Evolutionary conservation across 1,140 invertebrate genomes (phyloP).

Genomic region (Solenopsis fugax): DNA sequence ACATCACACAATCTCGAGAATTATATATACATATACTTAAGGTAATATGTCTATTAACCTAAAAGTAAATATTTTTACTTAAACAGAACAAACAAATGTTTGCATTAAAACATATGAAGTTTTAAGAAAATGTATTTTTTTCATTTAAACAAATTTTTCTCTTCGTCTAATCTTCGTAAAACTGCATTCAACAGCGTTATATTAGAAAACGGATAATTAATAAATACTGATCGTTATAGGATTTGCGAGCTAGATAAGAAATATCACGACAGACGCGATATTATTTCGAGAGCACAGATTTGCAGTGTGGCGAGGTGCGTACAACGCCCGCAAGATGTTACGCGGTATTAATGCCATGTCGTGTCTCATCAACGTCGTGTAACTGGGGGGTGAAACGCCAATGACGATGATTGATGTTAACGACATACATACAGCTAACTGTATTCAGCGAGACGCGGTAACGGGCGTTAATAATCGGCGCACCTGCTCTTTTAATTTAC

Average conservation of each 20-base stretch:
- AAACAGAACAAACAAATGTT: no score
- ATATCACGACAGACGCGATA: slow-evolving; percentile 9
- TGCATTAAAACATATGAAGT: no score
- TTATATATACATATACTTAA: no score
- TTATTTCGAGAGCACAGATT: slow-evolving; percentile 55
- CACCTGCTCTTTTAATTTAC: slow-evolving; percentile 78
- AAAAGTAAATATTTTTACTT: no score
- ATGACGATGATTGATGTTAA: slow-evolving; percentile 77
- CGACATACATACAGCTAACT: slow-evolving; percentile 60
- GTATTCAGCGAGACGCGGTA: slow-evolving; percentile 31
- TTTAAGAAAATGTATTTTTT: no score
- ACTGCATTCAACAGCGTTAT: not conserved
- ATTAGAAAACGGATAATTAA: not conserved
- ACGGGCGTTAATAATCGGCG: slow-evolving; percentile 74
- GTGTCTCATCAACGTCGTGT: slow-evolving; percentile 62
- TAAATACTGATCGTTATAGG: not conserved
- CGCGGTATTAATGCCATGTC: slow-evolving; percentile 59
- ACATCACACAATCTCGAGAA: no score
- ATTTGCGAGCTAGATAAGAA: slow-evolving; percentile 13
- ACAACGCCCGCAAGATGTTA: slow-evolving; percentile 67
- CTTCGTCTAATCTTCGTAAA: not conserved
- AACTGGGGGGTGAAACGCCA: slow-evolving; percentile 61
- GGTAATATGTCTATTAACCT: no score
- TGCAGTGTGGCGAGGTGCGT: slow-evolving; percentile 68
- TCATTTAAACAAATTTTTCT: no score